Evolutionary conservation across 2,113 vertebrate species (phyloP).

Genomic region (Sterrhoptilus dennistouni): DNA sequence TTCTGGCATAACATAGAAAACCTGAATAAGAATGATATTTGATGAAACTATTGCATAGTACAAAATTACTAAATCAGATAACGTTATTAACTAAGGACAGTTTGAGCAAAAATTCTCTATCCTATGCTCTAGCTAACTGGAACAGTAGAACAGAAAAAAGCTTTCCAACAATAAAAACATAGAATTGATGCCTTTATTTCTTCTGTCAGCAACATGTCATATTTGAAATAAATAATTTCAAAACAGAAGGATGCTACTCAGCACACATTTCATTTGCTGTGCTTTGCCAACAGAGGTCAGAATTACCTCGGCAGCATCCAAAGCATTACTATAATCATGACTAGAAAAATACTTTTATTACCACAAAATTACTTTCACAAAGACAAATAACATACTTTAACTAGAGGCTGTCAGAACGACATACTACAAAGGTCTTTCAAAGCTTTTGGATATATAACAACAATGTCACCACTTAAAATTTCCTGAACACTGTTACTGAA

Average conservation of each 20-base stretch:
- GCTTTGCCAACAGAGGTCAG: conserved; percentile 60
- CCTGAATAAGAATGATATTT: neutral
- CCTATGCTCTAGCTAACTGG: neutral
- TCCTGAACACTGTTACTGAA: neutral
- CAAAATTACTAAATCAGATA: neutral
- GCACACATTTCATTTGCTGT: neutral
- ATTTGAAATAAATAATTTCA: neutral
- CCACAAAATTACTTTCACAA: neutral
- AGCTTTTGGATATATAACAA: neutral
- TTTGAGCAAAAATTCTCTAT: neutral
- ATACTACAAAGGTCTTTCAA: neutral
- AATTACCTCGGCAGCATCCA: conserved; percentile 36
- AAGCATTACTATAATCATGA: neutral
- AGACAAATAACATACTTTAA: neutral
- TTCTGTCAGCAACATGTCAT: neutral
- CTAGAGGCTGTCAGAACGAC: neutral
- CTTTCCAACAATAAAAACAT: neutral
- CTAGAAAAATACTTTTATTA: neutral
- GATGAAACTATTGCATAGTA: neutral
- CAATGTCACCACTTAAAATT: neutral
- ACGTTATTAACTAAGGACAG: neutral
- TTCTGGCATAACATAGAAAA: neutral
- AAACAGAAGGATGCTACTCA: neutral
- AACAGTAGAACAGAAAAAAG: neutral
- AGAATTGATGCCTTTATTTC: neutral